phyloP scores from a whole-genome alignment of 2,888 invertebrate genomes.

The Emmelina monodactyla region DNA sequence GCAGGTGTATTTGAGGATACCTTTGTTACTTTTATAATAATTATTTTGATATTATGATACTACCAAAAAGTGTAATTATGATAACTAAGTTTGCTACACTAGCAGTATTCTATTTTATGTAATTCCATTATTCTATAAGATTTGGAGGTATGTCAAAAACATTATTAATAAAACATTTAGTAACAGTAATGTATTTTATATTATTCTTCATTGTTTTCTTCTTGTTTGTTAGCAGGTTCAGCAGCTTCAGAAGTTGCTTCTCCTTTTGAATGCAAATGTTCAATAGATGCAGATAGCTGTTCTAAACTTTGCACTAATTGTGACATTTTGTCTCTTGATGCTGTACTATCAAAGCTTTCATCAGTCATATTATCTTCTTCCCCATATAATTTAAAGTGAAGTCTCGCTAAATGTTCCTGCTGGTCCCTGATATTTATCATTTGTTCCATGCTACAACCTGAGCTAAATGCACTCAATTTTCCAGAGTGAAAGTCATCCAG shows the following conservation, averaged over 20 bases:
- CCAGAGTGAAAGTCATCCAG: slow-evolving; percentile 90
- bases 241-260: slow-evolving; percentile 20
- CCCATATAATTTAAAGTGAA: slow-evolving; percentile 83
- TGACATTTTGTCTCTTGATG: slow-evolving; percentile 82
- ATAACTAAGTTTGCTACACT: too few relatives aligned
- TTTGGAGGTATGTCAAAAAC: too few relatives aligned
- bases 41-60: too few relatives aligned
- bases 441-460: slow-evolving; percentile 93
- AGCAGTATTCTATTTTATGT: too few relatives aligned
- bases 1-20: too few relatives aligned
- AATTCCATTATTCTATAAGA: too few relatives aligned
- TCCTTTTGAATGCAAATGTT: slow-evolving; percentile 73
- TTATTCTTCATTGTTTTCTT: too few relatives aligned
- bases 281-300: slow-evolving; percentile 85
- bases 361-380: slow-evolving; percentile 63
- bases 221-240: too few relatives aligned
- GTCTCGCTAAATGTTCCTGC: slow-evolving; percentile 89
- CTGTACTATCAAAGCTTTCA: slow-evolving; percentile 67
- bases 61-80: too few relatives aligned
- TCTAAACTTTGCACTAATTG: slow-evolving; percentile 83
- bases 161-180: too few relatives aligned
- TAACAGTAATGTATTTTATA: too few relatives aligned
- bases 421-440: slow-evolving; percentile 97
- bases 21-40: too few relatives aligned
- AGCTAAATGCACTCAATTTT: slow-evolving; percentile 92